A percentile compares a stretch with the other conserved stretches of the same genome.
Evolutionary conservation across 92 coral and sea anemone species (phyloP).

Genomic region (Hydrozoanthus gracilis): DNA sequence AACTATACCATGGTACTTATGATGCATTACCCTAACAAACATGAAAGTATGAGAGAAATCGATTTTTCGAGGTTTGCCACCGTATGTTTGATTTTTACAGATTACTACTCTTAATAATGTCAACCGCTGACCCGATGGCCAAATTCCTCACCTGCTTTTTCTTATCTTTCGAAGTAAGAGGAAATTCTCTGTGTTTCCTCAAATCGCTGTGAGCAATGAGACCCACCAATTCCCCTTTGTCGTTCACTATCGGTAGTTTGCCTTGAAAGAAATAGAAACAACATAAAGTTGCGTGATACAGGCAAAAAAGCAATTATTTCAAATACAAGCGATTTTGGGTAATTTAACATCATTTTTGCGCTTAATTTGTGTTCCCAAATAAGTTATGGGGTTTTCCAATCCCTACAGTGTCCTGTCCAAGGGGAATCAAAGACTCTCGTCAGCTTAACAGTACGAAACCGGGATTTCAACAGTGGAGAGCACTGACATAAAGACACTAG

Average conservation of each 20-base stretch:
- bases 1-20: too few relatives aligned
- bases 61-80: too few relatives aligned
- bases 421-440: too few relatives aligned
- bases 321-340: neutral
- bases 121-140: too few relatives aligned
- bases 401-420: too few relatives aligned
- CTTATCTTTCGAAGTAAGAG: constrained; percentile 90
- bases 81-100: too few relatives aligned
- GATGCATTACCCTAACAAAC: too few relatives aligned
- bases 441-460: too few relatives aligned
- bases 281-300: neutral
- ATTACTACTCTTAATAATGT: neutral
- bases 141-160: constrained; percentile 66
- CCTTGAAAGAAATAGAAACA: constrained; percentile 43
- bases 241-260: constrained; percentile 95
- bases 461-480: too few relatives aligned
- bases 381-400: neutral
- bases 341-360: too few relatives aligned
- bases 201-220: constrained; percentile 94
- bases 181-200: constrained; percentile 94
- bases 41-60: too few relatives aligned
- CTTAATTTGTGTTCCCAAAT: neutral
- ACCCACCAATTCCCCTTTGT: constrained; percentile 81
- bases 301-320: neutral
- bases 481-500: too few relatives aligned